Percentiles rank a stretch among this genome's conserved stretches.
phyloP scores from a whole-genome alignment of 2,797 vertebrate species.

The Enteromius radiatus region DNA sequence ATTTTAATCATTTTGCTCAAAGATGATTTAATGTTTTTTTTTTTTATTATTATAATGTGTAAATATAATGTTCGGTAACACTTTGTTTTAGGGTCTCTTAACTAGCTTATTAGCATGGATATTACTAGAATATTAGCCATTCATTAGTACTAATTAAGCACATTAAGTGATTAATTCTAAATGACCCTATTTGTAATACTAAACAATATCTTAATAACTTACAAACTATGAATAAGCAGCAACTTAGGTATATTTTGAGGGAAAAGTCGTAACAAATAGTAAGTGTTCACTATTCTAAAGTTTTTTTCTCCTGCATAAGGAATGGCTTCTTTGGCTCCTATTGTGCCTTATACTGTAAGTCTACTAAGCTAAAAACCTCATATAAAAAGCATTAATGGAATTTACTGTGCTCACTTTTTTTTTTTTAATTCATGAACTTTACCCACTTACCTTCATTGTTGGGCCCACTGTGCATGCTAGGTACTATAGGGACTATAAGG shows the following conservation, averaged over 20 bases:
- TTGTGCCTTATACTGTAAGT: background rate
- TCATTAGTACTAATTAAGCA: too few relatives aligned
- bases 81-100: too few relatives aligned
- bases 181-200: too few relatives aligned
- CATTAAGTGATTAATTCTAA: too few relatives aligned
- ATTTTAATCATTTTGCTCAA: background rate
- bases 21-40: background rate
- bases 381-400: slow-evolving; percentile 5
- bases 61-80: background rate
- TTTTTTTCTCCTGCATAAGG: background rate
- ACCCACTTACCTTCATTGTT: background rate
- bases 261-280: too few relatives aligned
- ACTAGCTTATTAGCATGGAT: too few relatives aligned
- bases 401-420: background rate
- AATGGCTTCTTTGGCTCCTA: background rate
- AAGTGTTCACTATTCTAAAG: too few relatives aligned
- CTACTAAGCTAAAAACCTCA: background rate
- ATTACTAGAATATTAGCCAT: too few relatives aligned
- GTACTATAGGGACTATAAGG: background rate
- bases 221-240: too few relatives aligned
- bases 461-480: background rate
- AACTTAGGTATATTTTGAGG: too few relatives aligned
- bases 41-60: slow-evolving; percentile 16
- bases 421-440: slow-evolving; percentile 12
- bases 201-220: too few relatives aligned